A percentile compares a stretch with the other conserved stretches of the same genome.
phyloP scores from a whole-genome alignment of 2,113 vertebrate genomes.

The Chionomys nivalis region DNA sequence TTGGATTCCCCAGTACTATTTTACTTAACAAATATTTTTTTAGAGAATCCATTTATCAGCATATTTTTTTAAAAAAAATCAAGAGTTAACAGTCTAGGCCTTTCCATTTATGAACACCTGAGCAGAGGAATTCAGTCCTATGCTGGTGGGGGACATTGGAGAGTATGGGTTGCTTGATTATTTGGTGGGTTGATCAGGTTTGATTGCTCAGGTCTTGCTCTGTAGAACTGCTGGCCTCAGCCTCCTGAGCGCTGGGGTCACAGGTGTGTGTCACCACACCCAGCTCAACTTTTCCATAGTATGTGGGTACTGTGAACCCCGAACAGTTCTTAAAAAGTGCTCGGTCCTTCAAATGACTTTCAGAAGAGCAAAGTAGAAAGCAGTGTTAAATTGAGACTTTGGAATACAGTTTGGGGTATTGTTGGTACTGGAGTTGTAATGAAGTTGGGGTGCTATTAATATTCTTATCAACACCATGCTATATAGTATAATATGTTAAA shows the following conservation, averaged over 20 bases:
- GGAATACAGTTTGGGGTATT: background rate
- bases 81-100: background rate
- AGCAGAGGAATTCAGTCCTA: background rate
- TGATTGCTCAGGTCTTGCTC: background rate
- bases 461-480: background rate
- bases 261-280: background rate
- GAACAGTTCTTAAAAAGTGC: background rate
- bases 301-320: background rate
- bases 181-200: background rate
- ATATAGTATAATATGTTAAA: conserved; percentile 10
- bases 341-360: background rate
- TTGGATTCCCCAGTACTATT: background rate
- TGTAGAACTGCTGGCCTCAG: background rate
- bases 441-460: background rate
- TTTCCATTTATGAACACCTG: conserved; percentile 1
- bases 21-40: conserved; percentile 37
- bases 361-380: background rate
- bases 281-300: background rate
- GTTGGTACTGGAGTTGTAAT: conserved; percentile 9
- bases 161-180: background rate
- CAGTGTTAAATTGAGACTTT: conserved; percentile 21
- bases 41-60: background rate
- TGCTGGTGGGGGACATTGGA: fast-evolving
- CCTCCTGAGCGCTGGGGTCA: background rate
- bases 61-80: conserved; percentile 2